phyloP scores from a whole-genome alignment of 2,888 invertebrate species.

The Nomada hirtipes region DNA sequence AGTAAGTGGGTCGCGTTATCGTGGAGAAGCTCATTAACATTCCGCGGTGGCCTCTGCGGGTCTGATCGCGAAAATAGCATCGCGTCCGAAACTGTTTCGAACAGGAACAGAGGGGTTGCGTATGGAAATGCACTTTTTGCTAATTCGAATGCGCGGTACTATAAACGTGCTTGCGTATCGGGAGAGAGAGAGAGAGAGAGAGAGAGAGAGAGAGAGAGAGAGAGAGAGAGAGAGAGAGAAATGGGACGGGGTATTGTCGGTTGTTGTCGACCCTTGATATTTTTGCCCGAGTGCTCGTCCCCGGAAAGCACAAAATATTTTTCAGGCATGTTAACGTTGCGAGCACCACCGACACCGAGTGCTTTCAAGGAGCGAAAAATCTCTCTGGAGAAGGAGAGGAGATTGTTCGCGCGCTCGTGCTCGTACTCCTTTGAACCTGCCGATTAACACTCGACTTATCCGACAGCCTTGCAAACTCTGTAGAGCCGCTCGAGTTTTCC shows the following conservation, averaged over 20 bases:
- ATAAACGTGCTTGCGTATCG: too few species aligned
- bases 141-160: too few species aligned
- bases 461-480: slow-evolving; percentile 46
- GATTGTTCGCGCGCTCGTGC: not conserved
- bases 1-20: not conserved
- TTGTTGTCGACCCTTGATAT: not conserved
- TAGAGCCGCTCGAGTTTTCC: slow-evolving; percentile 40
- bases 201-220: not conserved
- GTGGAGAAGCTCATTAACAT: not conserved
- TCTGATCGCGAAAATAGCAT: not conserved
- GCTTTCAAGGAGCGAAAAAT: slow-evolving; percentile 46
- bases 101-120: not conserved
- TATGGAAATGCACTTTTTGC: too few species aligned
- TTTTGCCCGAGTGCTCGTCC: not conserved
- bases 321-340: slow-evolving; percentile 35
- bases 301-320: slow-evolving; percentile 35
- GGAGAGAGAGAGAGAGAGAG: not conserved
- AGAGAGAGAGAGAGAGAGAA: not conserved
- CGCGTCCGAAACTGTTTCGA: not conserved
- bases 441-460: slow-evolving; percentile 62
- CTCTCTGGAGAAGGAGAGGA: slow-evolving; percentile 26
- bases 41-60: not conserved
- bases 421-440: slow-evolving; percentile 43
- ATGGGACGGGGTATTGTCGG: not conserved
- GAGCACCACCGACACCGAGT: slow-evolving; percentile 26